Conservation (phyloP, 2,797 vertebrate species). For the Cuculus canorus region DNA sequence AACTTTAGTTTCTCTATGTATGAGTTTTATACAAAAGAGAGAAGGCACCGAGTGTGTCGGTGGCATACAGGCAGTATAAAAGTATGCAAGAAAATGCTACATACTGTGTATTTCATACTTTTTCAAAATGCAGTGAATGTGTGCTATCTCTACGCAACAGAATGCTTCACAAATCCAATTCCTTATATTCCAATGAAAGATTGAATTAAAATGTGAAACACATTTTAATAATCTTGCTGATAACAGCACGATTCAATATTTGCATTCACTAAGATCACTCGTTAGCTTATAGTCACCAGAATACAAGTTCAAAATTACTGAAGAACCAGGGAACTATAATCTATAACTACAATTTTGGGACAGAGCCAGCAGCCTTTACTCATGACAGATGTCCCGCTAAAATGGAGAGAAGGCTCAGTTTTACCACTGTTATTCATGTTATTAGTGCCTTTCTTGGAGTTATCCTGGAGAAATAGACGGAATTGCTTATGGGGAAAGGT, state of each 20-base stretch:
- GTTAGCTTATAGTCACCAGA: slow-evolving; percentile 57
- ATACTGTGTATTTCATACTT: slow-evolving; percentile 51
- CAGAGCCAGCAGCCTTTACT: slow-evolving; percentile 55
- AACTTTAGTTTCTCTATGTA: slow-evolving; percentile 74
- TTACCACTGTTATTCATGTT: neutral
- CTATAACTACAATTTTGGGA: slow-evolving; percentile 41
- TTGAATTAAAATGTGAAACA: slow-evolving; percentile 50
- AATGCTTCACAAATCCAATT: slow-evolving; percentile 37
- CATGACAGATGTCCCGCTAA: slow-evolving; percentile 18
- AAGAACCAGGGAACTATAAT: slow-evolving; percentile 63
- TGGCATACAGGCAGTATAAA: slow-evolving; percentile 79
- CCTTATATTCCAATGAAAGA: slow-evolving; percentile 49
- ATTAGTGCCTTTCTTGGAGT: slow-evolving; percentile 12
- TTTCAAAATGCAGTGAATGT: slow-evolving; percentile 40
- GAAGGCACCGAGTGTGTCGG: slow-evolving; percentile 86
- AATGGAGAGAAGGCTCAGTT: slow-evolving; percentile 41
- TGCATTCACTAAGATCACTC: slow-evolving; percentile 25
- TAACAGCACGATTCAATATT: slow-evolving; percentile 31
- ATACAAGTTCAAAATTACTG: slow-evolving; percentile 49
- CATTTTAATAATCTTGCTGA: slow-evolving; percentile 33
- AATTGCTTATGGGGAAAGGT: slow-evolving; percentile 14
- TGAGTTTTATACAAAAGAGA: slow-evolving; percentile 78
- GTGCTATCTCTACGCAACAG: slow-evolving; percentile 45
- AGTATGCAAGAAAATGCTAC: slow-evolving; percentile 72
- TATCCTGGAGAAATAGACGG: neutral